Evolutionary conservation across 2,888 invertebrate genomes (phyloP).

Genomic region (Drosophila ezoana): DNA sequence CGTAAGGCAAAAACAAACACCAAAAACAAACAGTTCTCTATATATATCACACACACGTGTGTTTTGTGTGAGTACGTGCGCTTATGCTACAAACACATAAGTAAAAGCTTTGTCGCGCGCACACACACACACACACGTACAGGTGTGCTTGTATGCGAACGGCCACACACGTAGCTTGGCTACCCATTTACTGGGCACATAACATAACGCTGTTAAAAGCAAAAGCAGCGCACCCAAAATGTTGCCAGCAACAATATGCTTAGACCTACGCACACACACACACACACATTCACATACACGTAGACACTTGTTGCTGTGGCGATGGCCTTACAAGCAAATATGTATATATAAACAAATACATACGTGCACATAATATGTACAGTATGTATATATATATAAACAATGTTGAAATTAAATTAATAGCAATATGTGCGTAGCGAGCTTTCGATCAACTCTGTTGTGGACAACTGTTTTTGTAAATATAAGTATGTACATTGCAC

Average conservation of each 20-base stretch:
- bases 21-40: neutral
- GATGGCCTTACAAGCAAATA: constrained; percentile 7
- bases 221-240: constrained; percentile 16
- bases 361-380: constrained; percentile 2
- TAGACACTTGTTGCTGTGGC: constrained; percentile 41
- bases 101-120: neutral
- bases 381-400: neutral
- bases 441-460: constrained; percentile 17
- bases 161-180: constrained; percentile 1
- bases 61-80: neutral
- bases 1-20: constrained; percentile 4
- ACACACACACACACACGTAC: constrained; percentile 8
- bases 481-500: constrained; percentile 10
- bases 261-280: neutral
- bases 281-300: constrained; percentile 1
- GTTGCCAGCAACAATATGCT: constrained; percentile 31
- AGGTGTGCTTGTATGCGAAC: neutral
- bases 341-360: constrained; percentile 9
- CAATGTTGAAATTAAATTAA: neutral
- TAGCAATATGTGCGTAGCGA: constrained; percentile 11
- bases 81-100: neutral
- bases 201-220: constrained; percentile 47
- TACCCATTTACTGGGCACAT: constrained; percentile 37
- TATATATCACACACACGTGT: neutral
- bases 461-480: neutral